Base-by-base conservation (phyloP, 2,797 vertebrate species). In the Peromyscus eremicus region DNA sequence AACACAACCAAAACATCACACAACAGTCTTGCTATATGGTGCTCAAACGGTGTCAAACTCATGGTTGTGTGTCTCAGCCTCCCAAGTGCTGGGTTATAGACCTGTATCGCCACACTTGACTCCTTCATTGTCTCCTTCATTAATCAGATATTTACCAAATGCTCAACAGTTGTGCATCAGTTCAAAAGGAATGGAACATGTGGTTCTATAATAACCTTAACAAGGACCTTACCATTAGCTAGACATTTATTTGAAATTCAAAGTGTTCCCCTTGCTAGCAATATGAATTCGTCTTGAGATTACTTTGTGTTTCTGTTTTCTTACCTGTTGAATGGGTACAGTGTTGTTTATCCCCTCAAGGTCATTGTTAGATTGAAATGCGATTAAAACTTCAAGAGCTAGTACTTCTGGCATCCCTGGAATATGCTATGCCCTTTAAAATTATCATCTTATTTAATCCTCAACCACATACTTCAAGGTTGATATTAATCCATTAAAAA, bases 241-340 rank as follows among this genome's bases (percentile, higher is more conserved):
- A 91, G n/a, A 75, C 16, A 7, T 8, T 40, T 57, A n/a, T 75
- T 60, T 92, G 60, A 90, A 14, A 73, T 85, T 88, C 71, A 52
- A 95, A n/a, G 17, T 70, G 27, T 81, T 70, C 43, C 40, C 21
- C 17, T 76, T 80, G 68, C 57, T 89, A 75, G 68, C 55, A 83
- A 37, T 86, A 71, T 55, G 37, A 89, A 70, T 62, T 66, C 68
- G 19, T 82, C n/a, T 57, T 40, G 40, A 92, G 27, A 60, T 91
- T 81, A 82, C 6, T 6, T 43, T 91, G 25, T 55, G 34, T 29
- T 29, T 97, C 14, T 17, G 32, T 95, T 73, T 96, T 86, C n/a
- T 92, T 4, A 83, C 62, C 37, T 90, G 19, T 46, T 79, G 88
- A 94, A 66, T 55, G 32, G 57, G 7, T 25, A 92, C 11, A 27